Percentiles rank a stretch among this genome's conserved stretches.
These are phyloP conservation scores for Gallinago stenura DNA, from an alignment of 2,797 vertebrate species.

Conservation along the genomic window DNA sequence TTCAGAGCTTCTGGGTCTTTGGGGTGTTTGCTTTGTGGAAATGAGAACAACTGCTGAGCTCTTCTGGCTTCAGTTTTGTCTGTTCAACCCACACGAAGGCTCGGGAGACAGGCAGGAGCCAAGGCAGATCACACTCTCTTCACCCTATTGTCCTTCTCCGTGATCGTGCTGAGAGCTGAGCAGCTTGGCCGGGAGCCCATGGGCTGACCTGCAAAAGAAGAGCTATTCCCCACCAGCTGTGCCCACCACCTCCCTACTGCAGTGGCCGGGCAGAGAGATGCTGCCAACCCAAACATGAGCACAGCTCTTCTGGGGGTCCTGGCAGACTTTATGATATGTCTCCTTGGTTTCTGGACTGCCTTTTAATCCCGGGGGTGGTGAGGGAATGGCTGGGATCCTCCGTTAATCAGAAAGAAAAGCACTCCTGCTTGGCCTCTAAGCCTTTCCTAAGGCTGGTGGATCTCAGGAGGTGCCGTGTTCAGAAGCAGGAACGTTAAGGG, in stretches of 20 bases:
- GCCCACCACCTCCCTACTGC: neutral
- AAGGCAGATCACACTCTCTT: neutral
- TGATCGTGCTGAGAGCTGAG: accelerated
- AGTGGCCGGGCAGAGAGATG: accelerated
- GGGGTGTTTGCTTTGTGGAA: slow-evolving; percentile 23
- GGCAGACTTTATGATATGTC: neutral
- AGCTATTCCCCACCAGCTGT: neutral
- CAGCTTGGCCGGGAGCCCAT: neutral
- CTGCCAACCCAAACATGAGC: neutral
- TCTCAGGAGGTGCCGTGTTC: neutral
- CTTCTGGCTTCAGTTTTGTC: neutral
- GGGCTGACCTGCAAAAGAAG: neutral
- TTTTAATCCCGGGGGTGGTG: neutral
- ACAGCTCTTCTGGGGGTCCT: neutral
- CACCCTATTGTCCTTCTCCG: neutral
- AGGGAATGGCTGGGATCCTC: neutral
- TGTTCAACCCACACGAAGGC: accelerated
- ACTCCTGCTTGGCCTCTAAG: neutral
- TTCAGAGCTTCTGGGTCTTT: neutral
- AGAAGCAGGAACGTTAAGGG: neutral
- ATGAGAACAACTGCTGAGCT: neutral
- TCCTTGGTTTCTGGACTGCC: neutral
- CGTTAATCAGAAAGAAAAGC: neutral
- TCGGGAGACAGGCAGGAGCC: accelerated
- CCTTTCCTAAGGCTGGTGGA: neutral